phyloP scores from a whole-genome alignment of 2,888 invertebrate species.

The Apocheima hispidaria region DNA sequence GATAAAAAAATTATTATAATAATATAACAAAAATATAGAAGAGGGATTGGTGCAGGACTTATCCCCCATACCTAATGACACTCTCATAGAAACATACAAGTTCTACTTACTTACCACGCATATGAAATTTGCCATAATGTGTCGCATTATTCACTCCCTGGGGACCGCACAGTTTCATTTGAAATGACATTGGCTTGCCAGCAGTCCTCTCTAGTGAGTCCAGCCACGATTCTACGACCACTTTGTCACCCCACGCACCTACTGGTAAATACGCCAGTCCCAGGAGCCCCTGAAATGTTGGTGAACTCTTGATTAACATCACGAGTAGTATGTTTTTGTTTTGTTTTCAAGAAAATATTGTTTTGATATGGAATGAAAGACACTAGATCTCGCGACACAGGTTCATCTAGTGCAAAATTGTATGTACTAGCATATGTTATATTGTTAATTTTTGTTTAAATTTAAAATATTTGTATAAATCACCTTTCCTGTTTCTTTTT shows the following conservation, averaged over 20 bases:
- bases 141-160: constrained; percentile 66
- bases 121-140: constrained; percentile 79
- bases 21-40: too few relatives aligned
- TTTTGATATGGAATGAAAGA: too few relatives aligned
- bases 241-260: constrained; percentile 71
- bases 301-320: not conserved
- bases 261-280: constrained; percentile 86
- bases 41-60: too few relatives aligned
- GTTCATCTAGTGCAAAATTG: too few relatives aligned
- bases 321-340: too few relatives aligned
- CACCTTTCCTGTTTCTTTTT: too few relatives aligned
- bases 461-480: too few relatives aligned
- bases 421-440: too few relatives aligned
- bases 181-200: constrained; percentile 79
- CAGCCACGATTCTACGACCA: constrained; percentile 75
- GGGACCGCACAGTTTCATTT: constrained; percentile 86
- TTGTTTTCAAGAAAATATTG: too few relatives aligned
- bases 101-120: constrained; percentile 74
- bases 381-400: too few relatives aligned
- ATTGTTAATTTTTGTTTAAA: too few relatives aligned
- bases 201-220: constrained; percentile 66
- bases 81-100: not conserved
- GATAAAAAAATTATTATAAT: too few relatives aligned
- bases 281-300: constrained; percentile 83
- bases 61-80: not conserved